phyloP scores from a whole-genome alignment of 2,888 invertebrate species.

The Steinernema carpocapsae region DNA sequence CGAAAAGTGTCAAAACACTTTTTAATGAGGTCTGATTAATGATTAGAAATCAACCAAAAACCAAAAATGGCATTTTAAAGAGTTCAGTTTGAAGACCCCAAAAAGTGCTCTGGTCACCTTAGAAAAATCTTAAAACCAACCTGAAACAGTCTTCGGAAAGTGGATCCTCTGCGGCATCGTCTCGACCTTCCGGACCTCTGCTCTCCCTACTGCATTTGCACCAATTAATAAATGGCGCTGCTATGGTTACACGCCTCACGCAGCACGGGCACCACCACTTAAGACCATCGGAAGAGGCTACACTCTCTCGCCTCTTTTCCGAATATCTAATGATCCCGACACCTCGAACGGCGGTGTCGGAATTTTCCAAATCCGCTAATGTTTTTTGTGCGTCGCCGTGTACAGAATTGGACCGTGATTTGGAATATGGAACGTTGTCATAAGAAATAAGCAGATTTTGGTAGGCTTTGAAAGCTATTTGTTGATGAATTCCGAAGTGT shows the following conservation, averaged over 20 bases:
- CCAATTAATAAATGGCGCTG: slow-evolving; percentile 23
- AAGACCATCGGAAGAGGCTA: neutral
- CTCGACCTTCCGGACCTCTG: neutral
- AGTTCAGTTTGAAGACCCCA: too few species aligned
- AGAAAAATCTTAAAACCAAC: neutral
- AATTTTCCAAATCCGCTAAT: neutral
- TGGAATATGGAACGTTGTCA: too few species aligned
- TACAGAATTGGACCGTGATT: too few species aligned
- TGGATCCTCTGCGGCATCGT: slow-evolving; percentile 27
- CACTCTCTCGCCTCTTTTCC: too few species aligned
- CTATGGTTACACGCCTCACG: slow-evolving; percentile 4
- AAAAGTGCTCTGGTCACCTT: neutral
- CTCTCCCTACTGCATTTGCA: neutral
- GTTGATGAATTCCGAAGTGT: too few species aligned
- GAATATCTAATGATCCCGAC: neutral
- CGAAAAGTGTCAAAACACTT: too few species aligned
- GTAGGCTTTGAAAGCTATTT: too few species aligned
- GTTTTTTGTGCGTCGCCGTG: neutral
- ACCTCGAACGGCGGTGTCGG: neutral
- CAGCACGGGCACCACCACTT: neutral
- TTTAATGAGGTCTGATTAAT: too few species aligned
- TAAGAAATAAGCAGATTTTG: too few species aligned
- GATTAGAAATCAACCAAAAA: too few species aligned
- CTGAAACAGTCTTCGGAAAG: slow-evolving; percentile 18
- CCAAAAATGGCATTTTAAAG: neutral